Conservation (phyloP, 1,140 invertebrate species). For the Drosophila lini region DNA sequence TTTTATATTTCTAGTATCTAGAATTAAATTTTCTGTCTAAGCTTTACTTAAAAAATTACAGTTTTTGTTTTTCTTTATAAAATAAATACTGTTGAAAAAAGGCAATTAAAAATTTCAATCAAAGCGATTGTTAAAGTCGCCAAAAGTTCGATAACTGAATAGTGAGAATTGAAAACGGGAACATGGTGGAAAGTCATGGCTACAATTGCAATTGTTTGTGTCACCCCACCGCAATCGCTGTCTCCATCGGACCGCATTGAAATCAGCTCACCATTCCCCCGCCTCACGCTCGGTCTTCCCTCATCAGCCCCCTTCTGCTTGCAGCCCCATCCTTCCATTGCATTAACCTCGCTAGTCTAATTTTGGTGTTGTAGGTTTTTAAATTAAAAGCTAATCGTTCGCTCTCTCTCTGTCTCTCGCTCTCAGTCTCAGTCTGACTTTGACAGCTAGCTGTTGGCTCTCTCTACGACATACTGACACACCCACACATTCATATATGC, state of each 20-base stretch:
- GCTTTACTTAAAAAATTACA: no score
- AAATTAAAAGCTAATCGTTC: conserved; percentile 66
- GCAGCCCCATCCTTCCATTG: conserved; percentile 26
- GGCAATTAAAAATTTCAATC: background rate
- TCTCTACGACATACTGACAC: conserved; percentile 1
- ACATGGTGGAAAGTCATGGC: conserved; percentile 23
- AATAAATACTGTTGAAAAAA: no score
- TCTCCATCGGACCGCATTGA: conserved; percentile 38
- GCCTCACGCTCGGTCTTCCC: conserved; percentile 11
- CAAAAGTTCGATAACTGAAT: background rate
- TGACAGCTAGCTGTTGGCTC: conserved; percentile 44
- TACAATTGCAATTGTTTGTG: conserved; percentile 27
- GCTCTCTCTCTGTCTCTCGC: conserved; percentile 26
- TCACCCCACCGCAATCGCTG: conserved; percentile 14
- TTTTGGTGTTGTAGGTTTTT: conserved; percentile 73
- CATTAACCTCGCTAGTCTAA: conserved; percentile 51
- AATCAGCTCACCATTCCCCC: conserved; percentile 16
- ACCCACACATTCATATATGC: conserved; percentile 14
- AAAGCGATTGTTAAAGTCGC: background rate
- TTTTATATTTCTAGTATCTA: background rate
- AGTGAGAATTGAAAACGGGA: conserved; percentile 16
- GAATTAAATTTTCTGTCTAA: background rate
- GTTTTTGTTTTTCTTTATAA: no score
- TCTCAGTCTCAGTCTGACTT: conserved; percentile 31
- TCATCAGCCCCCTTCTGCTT: conserved; percentile 24